Percentiles rank a stretch among this genome's conserved stretches.
Conservation (phyloP, 1,140 invertebrate species). For the Halyomorpha halys region DNA sequence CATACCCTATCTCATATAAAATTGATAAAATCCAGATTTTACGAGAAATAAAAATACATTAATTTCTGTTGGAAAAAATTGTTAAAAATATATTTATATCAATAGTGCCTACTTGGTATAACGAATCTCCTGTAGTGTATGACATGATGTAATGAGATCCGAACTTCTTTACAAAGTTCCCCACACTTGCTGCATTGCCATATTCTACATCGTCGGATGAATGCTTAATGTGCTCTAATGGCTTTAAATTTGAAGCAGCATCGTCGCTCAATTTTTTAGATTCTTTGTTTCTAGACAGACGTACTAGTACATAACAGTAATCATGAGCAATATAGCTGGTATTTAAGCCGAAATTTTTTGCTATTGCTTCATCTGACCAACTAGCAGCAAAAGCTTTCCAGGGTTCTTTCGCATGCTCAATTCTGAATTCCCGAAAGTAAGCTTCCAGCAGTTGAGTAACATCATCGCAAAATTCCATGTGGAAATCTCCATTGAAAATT, state of each 20-base stretch:
- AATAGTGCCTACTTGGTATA: slow-evolving; percentile 40
- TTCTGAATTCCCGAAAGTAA: slow-evolving; percentile 72
- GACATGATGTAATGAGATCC: slow-evolving; percentile 76
- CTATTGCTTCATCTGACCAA: slow-evolving; percentile 64
- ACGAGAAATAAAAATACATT: too few relatives aligned
- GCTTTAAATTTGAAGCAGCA: neutral
- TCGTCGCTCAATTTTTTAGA: neutral
- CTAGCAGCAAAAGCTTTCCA: slow-evolving; percentile 76
- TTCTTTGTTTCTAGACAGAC: slow-evolving; percentile 47
- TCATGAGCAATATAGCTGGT: slow-evolving; percentile 61
- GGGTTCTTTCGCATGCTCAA: slow-evolving; percentile 65
- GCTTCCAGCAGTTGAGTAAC: slow-evolving; percentile 62
- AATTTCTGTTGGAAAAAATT: too few relatives aligned
- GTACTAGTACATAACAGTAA: slow-evolving; percentile 68
- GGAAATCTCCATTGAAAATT: slow-evolving; percentile 72
- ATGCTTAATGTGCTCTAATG: slow-evolving; percentile 47
- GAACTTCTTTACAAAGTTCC: slow-evolving; percentile 65
- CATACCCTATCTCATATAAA: too few relatives aligned
- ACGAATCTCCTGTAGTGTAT: slow-evolving; percentile 71
- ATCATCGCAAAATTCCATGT: slow-evolving; percentile 85
- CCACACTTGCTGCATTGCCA: slow-evolving; percentile 58
- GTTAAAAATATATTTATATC: too few relatives aligned
- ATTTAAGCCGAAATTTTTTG: slow-evolving; percentile 70
- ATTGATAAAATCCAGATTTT: too few relatives aligned
- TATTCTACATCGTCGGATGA: slow-evolving; percentile 54